phyloP scores from a whole-genome alignment of 2,113 vertebrate species.

The Protobothrops mucrosquamatus region DNA sequence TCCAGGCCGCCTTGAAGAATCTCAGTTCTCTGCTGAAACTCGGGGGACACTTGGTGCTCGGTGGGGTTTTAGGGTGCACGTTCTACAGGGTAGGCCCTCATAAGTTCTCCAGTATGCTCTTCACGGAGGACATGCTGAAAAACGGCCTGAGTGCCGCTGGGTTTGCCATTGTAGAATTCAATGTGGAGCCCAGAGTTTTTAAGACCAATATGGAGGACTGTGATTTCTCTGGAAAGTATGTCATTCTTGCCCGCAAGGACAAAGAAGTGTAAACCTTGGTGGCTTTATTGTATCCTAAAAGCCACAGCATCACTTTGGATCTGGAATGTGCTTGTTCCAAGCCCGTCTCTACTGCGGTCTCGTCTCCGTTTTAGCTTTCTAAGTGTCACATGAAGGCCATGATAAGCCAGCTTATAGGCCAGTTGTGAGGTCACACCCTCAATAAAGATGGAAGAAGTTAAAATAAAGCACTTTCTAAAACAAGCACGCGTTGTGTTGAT shows the following conservation, averaged over 20 bases:
- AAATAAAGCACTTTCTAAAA: neutral
- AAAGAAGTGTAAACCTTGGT: neutral
- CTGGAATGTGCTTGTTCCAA: no score
- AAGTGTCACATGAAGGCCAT: neutral
- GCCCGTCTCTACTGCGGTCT: neutral
- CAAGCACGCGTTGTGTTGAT: neutral
- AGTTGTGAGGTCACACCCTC: neutral
- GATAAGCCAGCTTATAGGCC: no score
- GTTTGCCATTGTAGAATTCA: constrained; percentile 20
- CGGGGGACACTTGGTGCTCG: constrained; percentile 41
- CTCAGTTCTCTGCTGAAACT: constrained; percentile 42
- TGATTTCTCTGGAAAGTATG: constrained; percentile 20
- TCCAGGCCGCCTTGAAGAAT: constrained; percentile 23
- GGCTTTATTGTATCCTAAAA: neutral
- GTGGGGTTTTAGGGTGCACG: constrained; percentile 40
- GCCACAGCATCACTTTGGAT: no score
- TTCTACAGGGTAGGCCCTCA: constrained; percentile 45
- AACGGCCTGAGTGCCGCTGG: constrained; percentile 4
- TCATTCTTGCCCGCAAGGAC: constrained; percentile 32
- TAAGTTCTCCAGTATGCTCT: constrained; percentile 38
- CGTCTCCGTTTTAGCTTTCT: neutral
- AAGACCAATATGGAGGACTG: neutral
- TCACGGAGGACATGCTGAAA: constrained; percentile 37
- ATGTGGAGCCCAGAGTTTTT: neutral
- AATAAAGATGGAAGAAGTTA: neutral